Evolutionary conservation across 1,140 invertebrate genomes (phyloP), one percentile per base, ranked within the genome.

Genomic region (Drosophila orosa): DNA sequence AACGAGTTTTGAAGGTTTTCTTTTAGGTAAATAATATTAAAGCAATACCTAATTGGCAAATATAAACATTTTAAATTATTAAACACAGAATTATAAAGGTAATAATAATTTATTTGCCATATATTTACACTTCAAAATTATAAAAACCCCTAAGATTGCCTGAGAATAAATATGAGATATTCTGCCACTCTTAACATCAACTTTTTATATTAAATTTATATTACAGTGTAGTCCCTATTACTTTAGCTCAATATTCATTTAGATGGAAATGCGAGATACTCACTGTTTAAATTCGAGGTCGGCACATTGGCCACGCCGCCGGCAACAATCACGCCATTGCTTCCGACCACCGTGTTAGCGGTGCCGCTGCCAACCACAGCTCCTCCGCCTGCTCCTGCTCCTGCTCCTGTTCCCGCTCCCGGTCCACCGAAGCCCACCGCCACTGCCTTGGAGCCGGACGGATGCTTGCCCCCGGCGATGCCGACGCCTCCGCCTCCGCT

Each of bases 221-320:
- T 3, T 0, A 5, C 7, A 69, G 67, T 57, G 40, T 48, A 40
- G 35, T 9, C 13, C 19, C 22, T 17, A n/a, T 33, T 13, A 42
- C 27, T 6, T 27, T 10, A 24, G 27, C 33, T 33, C n/a, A 22
- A 45, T 76, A 55, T 42, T 27, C 44, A 74, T 59, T 42, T 48
- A 45, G 47, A 63, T 48, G 12, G 24, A 10, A 17, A 7, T 13
- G 33, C 10, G 8, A 22, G 15, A 33, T 75, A 90, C 90, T 91
- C 57, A 91, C 90, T 86, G 61, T 91, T 91, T 84, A 91, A 87
- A 83, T 86, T 83, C 80, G 90, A 84, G 71, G 75, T 90, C 69
- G 90, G 90, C 54, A 59, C 66, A 80, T 80, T 85, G 66, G 82
- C 80, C 40, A 74, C 50, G 52, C 90, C 90, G 48, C 85, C 85